A percentile compares a stretch with the other conserved stretches of the same genome.
Evolutionary conservation across 2,113 vertebrate species (phyloP).

Genomic region (sheep (Ovis aries)): DNA sequence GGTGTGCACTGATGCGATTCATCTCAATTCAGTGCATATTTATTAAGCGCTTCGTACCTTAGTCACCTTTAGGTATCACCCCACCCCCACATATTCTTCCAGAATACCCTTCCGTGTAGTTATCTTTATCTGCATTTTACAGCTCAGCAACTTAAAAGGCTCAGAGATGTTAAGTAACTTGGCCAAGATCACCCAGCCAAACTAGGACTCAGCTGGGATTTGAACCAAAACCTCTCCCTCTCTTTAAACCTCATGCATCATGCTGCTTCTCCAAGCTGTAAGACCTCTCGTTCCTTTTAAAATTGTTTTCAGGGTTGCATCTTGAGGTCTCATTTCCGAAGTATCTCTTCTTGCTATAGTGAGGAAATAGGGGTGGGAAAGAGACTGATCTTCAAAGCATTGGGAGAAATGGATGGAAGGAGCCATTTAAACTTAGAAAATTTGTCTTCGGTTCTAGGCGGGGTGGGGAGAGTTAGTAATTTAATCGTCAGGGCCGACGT

Average conservation of each 20-base stretch:
- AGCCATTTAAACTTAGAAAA: constrained; percentile 62
- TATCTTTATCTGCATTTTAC: background rate
- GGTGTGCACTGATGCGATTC: background rate
- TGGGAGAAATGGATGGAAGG: constrained; percentile 58
- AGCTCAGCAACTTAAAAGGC: background rate
- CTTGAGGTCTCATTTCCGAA: constrained; percentile 63
- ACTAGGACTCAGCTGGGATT: background rate
- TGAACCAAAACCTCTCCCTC: background rate
- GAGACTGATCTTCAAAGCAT: constrained; percentile 66
- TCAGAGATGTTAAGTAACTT: constrained; percentile 6
- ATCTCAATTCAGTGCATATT: background rate
- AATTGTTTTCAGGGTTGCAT: constrained; percentile 71
- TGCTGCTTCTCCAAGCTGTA: background rate
- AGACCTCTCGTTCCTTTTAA: constrained; percentile 5
- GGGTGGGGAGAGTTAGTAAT: constrained; percentile 40
- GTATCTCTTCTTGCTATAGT: constrained; percentile 62
- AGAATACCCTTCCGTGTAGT: background rate
- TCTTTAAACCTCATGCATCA: background rate
- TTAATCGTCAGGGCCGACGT: constrained; percentile 53
- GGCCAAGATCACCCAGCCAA: background rate
- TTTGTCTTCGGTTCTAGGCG: constrained; percentile 71
- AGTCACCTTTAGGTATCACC: background rate
- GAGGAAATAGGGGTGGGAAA: constrained; percentile 58
- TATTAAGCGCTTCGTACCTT: background rate
- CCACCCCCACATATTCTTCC: background rate